Base-by-base conservation (phyloP, 2,797 vertebrate species). In the Pagetopsis macropterus region DNA sequence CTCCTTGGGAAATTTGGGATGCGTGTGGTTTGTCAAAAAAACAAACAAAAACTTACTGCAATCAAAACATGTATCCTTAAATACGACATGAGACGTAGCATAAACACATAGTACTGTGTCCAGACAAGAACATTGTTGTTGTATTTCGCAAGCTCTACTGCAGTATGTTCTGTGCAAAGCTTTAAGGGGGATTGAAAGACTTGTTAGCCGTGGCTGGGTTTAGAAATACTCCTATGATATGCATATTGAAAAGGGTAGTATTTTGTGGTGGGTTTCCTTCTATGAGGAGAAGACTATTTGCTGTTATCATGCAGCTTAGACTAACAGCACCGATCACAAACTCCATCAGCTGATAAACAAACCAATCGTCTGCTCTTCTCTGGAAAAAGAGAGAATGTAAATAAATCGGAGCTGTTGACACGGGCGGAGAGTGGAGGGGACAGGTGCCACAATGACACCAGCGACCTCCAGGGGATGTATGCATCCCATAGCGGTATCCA, bases 391-490 rank as follows among this genome's bases (percentile, higher is more conserved):
- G 83, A 71, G 87, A 89, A 93, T 88, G 81, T 89, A 85, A 91
- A 91, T 89, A 92, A 89, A 92, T 89, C 78, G 64, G 83, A 82
- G 87, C 82, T 83, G 89, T 75, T 89, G 89, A 91, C 88, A 75
- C 43, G 11, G 55, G 46, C 73, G 21, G 76, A 87, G 92, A 93
- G 88, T 79, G 75, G 87, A 87, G 74, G 72, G 78, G 91, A 94
- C 91, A 94, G 92, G 93, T 94, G 93, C 80, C 78, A 84, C 87
- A 78, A 84, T 87, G 89, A 91, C 90, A 88, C 88, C 70, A 16
- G 64, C 69, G 71, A 86, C 87, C 91, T 92, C 89, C 82, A 69
- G 66, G 76, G 88, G 85, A 91, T 84, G 86, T 91, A 91, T 90
- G 85, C 91, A 91, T 91, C 90, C 83, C 89, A 90, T 83, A 81